A percentile compares a stretch with the other conserved stretches of the same genome.
These are phyloP conservation scores for human (Homo sapiens) DNA, from an alignment of 2,113 vertebrate species.

Conservation along the genomic window DNA sequence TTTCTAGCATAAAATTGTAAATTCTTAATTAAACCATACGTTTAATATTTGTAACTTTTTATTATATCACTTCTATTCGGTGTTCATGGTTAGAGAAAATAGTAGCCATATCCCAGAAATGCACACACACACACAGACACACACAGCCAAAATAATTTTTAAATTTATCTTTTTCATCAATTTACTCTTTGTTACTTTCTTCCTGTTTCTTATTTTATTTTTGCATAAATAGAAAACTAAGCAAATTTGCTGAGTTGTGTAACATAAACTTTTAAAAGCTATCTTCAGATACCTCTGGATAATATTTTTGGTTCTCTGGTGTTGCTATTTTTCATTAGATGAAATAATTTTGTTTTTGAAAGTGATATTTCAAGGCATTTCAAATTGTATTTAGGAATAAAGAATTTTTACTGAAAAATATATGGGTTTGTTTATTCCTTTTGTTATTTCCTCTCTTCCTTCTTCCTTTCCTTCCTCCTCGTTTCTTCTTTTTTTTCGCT, in stretches of 20 bases:
- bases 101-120: background rate
- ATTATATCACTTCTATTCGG: background rate
- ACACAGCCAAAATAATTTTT: background rate
- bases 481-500: background rate
- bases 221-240: background rate
- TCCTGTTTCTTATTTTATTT: background rate
- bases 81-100: background rate
- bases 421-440: no score
- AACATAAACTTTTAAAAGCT: no score
- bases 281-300: background rate
- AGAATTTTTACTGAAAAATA: background rate
- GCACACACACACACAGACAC: no score
- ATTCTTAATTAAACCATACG: background rate
- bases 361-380: background rate
- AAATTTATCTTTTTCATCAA: background rate
- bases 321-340: background rate
- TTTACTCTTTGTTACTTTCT: background rate
- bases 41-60: background rate
- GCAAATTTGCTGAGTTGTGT: background rate
- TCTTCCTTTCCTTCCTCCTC: background rate
- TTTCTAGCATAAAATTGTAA: background rate
- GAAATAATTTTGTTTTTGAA: background rate
- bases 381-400: background rate
- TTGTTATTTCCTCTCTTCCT: background rate
- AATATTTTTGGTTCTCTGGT: background rate